A percentile compares a stretch with the other conserved stretches of the same genome.
phyloP scores from a whole-genome alignment of 1,140 invertebrate genomes.

The Leptinotarsa texana region DNA sequence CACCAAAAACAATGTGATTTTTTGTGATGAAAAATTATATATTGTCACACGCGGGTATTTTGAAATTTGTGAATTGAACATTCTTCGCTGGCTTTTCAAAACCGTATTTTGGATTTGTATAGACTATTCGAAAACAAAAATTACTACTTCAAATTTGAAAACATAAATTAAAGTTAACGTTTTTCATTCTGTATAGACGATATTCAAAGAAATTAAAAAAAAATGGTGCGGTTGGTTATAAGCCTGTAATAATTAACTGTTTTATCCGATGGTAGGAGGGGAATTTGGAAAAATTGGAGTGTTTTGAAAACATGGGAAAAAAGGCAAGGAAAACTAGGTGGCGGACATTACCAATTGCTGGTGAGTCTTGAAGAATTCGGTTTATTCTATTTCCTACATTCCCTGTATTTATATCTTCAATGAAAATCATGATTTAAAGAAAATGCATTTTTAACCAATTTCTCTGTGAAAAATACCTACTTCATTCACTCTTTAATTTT shows the following conservation, averaged over 20 bases:
- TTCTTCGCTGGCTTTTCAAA: not conserved
- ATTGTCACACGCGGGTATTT: constrained; percentile 16
- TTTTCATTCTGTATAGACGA: not conserved
- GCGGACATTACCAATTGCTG: constrained; percentile 50
- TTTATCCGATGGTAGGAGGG: constrained; percentile 1
- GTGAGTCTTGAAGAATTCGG: constrained; percentile 37
- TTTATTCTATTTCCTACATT: too few relatives aligned
- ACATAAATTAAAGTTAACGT: too few relatives aligned
- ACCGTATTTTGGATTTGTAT: not conserved
- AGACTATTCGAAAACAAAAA: not conserved
- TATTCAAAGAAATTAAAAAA: not conserved
- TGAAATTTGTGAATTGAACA: not conserved
- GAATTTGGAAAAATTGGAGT: constrained; percentile 32
- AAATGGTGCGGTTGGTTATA: not conserved
- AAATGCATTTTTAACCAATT: too few relatives aligned
- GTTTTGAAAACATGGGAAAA: constrained; percentile 50
- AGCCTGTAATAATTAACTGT: not conserved
- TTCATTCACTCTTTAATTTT: too few relatives aligned
- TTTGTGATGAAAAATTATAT: constrained; percentile 15
- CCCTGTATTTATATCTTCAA: too few relatives aligned
- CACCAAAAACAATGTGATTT: constrained; percentile 23
- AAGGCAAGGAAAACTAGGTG: constrained; percentile 53
- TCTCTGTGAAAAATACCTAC: too few relatives aligned
- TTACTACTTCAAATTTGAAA: not conserved
- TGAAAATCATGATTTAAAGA: too few relatives aligned